Percentiles rank a stretch among this genome's conserved stretches.
These are phyloP conservation scores for Octopus sinensis DNA, from an alignment of 1,140 invertebrate genomes.

Conservation along the genomic window DNA sequence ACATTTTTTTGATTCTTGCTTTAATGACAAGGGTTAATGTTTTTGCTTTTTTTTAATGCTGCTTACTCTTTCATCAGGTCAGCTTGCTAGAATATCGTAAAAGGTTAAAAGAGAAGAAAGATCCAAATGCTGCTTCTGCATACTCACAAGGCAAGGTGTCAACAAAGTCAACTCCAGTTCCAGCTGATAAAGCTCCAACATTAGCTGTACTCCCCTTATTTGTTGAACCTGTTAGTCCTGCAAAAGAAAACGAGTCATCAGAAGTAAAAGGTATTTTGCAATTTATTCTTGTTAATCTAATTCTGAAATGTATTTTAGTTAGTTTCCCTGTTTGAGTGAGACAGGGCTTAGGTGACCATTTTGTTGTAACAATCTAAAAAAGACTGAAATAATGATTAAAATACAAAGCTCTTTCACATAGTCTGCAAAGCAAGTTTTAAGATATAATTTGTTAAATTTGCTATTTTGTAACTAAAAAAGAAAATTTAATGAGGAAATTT, in stretches of 20 bases:
- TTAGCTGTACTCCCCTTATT: conserved; percentile 40
- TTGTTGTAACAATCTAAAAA: no score
- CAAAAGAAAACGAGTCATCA: conserved; percentile 9
- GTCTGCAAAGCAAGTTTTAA: no score
- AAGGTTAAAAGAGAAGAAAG: conserved; percentile 56
- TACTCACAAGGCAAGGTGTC: conserved; percentile 7
- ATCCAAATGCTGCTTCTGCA: conserved; percentile 20
- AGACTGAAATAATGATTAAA: no score
- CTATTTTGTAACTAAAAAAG: no score
- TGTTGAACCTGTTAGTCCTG: conserved; percentile 16
- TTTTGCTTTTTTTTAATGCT: background rate
- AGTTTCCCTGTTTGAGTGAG: no score
- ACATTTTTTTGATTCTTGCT: no score
- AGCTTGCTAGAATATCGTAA: conserved; percentile 72
- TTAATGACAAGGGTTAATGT: background rate
- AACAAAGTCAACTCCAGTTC: background rate
- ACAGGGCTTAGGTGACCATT: no score
- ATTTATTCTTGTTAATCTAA: no score
- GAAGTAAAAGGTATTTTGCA: conserved; percentile 1
- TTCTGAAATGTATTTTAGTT: no score
- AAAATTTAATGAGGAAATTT: no score
- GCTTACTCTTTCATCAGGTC: conserved; percentile 58
- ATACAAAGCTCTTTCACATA: no score
- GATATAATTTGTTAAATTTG: no score
- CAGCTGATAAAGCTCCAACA: conserved; percentile 25